Conservation (phyloP, 2,888 invertebrate genomes). For the Eristalis arbustorum region DNA sequence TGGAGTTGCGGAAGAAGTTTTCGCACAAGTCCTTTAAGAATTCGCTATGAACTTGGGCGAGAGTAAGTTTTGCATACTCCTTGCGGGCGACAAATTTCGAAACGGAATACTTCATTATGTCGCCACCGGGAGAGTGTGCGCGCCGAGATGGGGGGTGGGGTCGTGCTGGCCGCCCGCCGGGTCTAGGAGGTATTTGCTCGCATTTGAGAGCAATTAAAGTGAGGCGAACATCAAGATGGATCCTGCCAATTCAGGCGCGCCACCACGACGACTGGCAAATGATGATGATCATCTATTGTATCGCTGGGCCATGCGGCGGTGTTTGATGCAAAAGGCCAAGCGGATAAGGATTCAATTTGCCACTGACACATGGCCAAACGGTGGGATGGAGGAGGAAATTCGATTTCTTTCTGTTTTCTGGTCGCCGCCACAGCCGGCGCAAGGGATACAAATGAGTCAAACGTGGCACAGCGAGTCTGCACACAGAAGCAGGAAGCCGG, state of each 20-base stretch:
- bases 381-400: too few species aligned
- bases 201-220: not conserved
- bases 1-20: slow-evolving; percentile 53
- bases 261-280: not conserved
- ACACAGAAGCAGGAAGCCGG: slow-evolving; percentile 3
- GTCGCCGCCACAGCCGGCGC: slow-evolving; percentile 21
- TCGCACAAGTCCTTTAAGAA: slow-evolving; percentile 43
- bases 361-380: slow-evolving; percentile 43
- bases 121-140: not conserved
- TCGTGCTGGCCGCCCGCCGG: not conserved
- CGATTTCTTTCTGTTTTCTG: slow-evolving; percentile 30
- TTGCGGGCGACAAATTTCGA: slow-evolving; percentile 8
- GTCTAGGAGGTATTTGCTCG: not conserved
- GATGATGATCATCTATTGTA: slow-evolving; percentile 45
- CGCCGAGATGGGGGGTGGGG: not conserved
- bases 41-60: slow-evolving; percentile 50
- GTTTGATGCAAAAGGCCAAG: slow-evolving; percentile 50
- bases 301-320: not conserved
- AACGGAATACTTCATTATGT: slow-evolving; percentile 32
- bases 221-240: not conserved
- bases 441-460: slow-evolving; percentile 28
- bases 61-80: not conserved
- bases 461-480: not conserved
- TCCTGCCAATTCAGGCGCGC: not conserved
- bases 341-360: slow-evolving; percentile 61